Base-by-base conservation (phyloP, 2,888 invertebrate species). In the Toxonevra muliebris region DNA sequence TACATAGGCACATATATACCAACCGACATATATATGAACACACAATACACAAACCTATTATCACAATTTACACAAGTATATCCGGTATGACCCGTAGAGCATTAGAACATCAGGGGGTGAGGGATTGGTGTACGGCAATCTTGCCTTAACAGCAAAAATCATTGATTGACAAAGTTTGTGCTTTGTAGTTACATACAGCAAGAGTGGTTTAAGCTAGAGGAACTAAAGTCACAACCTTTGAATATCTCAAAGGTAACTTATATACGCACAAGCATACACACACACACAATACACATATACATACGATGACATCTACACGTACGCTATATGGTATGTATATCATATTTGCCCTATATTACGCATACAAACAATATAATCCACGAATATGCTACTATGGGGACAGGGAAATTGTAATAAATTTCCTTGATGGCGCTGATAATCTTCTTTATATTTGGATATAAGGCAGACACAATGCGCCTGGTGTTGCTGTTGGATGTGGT, bases 351-450 rank as follows among this genome's bases (percentile, higher is more conserved):
- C 30, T 7, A 7, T 30, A 30, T 30, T 30, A 30, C 30, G 30
- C 30, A 30, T 30, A 30, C 30, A 30, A 30, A 30, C 30, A 30
- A 30, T 30, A 30, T 30, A 30, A 30, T 30, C 30, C 30, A 30
- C 30, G 30, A 30, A 30, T 30, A 30, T 30, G 30, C 30, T 19
- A 17, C 12, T 20, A 10, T 11, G 57, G n/a, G 19, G n/a, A 57
- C 20, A n/a, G 20, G 11, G 20, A 61, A 40, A 61, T 55, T 42
- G 68, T 60, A 65, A 70, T 70, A 68, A 70, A 68, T 70, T 66
- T 70, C 57, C 61, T 68, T 62, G 65, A 66, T 68, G 59, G 63
- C 57, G 62, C 60, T 66, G 65, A 70, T 70, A 70, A 70, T 70
- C 70, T 65, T 52, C 66, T 68, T 65, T 41, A 45, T 57, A 65